Conservation (phyloP, 2,888 invertebrate genomes). For the Anticlea derivata region DNA sequence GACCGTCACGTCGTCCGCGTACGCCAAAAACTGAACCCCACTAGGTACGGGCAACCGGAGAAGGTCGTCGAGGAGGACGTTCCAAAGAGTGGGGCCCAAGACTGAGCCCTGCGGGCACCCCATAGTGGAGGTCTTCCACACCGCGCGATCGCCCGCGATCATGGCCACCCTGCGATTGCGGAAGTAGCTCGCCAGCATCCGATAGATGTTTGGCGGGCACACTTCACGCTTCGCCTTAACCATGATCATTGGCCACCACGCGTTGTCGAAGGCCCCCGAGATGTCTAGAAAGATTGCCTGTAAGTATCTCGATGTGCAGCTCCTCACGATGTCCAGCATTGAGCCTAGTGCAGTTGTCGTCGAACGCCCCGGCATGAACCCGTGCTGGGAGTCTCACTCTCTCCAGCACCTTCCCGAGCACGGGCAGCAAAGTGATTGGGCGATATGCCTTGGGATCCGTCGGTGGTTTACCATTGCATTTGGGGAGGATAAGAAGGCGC, state of each 20-base stretch:
- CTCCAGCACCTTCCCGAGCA: background rate
- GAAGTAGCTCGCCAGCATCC: conserved; percentile 40
- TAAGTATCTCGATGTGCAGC: conserved; percentile 28
- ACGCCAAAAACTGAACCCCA: too few relatives aligned
- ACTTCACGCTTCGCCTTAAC: too few relatives aligned
- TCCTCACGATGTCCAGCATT: background rate
- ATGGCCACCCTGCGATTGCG: too few relatives aligned
- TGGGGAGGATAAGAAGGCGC: background rate
- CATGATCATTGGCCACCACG: too few relatives aligned
- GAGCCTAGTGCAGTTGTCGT: conserved; percentile 37
- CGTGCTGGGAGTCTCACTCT: conserved; percentile 37
- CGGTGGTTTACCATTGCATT: background rate
- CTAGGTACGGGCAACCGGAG: conserved; percentile 27
- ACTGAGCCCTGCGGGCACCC: conserved; percentile 42
- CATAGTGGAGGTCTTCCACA: too few relatives aligned
- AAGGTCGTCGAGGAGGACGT: conserved; percentile 38
- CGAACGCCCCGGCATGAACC: conserved; percentile 41
- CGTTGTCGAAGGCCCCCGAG: too few relatives aligned
- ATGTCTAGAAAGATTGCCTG: conserved; percentile 43
- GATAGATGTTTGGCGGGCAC: conserved; percentile 40
- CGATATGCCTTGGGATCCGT: background rate
- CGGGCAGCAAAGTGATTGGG: too few relatives aligned
- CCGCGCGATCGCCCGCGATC: too few relatives aligned
- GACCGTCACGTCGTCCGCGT: too few relatives aligned
- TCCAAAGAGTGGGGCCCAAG: conserved; percentile 37